Conservation (phyloP, 1,140 invertebrate species). For the Drosophila sechellia region DNA sequence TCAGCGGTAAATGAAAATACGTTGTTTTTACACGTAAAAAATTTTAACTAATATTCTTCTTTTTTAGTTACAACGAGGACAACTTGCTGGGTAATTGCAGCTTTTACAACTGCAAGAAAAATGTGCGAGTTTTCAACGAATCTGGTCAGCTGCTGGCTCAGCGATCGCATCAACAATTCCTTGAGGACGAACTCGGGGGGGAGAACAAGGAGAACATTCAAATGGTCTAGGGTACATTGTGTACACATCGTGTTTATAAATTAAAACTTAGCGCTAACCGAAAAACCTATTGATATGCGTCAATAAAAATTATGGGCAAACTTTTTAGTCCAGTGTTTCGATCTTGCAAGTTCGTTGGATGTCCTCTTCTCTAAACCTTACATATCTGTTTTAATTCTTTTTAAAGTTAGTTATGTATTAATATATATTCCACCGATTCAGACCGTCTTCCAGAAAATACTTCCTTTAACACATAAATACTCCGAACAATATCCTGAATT, state of each 20-base stretch:
- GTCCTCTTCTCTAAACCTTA: no score
- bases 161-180: constrained; percentile 44
- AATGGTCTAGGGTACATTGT: constrained; percentile 4
- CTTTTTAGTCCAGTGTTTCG: neutral
- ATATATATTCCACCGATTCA: no score
- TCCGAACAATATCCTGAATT: neutral
- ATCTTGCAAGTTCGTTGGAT: neutral
- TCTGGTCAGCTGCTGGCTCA: constrained; percentile 53
- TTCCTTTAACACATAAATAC: neutral
- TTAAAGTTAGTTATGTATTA: no score
- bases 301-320: neutral
- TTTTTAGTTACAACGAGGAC: constrained; percentile 54
- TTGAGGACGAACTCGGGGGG: constrained; percentile 51
- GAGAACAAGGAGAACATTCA: constrained; percentile 66
- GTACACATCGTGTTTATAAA: neutral
- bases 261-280: constrained; percentile 19
- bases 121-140: constrained; percentile 47
- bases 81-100: constrained; percentile 55
- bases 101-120: constrained; percentile 50
- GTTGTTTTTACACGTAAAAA: no score
- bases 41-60: neutral
- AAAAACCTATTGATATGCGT: neutral
- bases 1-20: constrained; percentile 31
- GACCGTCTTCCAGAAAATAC: no score
- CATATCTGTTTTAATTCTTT: no score